Percentiles rank a stretch among this genome's conserved stretches.
Evolutionary conservation across 1,140 invertebrate species (phyloP).

Genomic region (Drosophila erecta): DNA sequence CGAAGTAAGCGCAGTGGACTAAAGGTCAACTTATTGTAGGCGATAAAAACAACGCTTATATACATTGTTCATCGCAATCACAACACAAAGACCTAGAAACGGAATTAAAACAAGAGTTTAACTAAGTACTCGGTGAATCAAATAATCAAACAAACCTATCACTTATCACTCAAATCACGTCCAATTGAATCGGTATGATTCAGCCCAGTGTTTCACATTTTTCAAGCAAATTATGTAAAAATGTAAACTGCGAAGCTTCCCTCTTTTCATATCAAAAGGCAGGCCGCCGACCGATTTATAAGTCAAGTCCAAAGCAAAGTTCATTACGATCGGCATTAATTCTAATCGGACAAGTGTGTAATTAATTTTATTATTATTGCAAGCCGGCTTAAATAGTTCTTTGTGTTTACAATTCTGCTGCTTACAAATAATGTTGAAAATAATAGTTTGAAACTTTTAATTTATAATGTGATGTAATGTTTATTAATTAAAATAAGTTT

Average conservation of each 20-base stretch:
- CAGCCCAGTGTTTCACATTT: conserved; percentile 10
- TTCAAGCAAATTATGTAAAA: conserved; percentile 26
- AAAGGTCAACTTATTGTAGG: conserved; percentile 69
- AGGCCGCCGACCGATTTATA: neutral
- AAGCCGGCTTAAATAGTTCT: neutral
- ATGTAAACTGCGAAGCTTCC: neutral
- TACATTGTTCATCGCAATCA: conserved; percentile 21
- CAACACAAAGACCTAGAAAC: conserved; percentile 22
- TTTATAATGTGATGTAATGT: neutral
- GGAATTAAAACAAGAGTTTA: conserved; percentile 44
- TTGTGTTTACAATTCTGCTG: neutral
- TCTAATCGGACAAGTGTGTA: conserved; percentile 2
- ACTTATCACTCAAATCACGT: conserved; percentile 23
- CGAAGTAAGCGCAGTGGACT: conserved; percentile 41
- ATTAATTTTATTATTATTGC: conserved; percentile 14
- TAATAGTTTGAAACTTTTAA: neutral
- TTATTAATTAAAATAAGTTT: neutral
- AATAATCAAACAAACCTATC: conserved; percentile 19
- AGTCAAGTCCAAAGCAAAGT: conserved; percentile 10
- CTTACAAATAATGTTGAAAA: too few relatives aligned
- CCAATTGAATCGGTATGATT: conserved; percentile 8
- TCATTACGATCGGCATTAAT: neutral
- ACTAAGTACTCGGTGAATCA: conserved; percentile 17
- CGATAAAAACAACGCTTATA: conserved; percentile 58
- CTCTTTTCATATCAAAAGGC: neutral